A percentile compares a stretch with the other conserved stretches of the same genome.
phyloP scores from a whole-genome alignment of 2,888 invertebrate genomes.

The Macrophya annulata region DNA sequence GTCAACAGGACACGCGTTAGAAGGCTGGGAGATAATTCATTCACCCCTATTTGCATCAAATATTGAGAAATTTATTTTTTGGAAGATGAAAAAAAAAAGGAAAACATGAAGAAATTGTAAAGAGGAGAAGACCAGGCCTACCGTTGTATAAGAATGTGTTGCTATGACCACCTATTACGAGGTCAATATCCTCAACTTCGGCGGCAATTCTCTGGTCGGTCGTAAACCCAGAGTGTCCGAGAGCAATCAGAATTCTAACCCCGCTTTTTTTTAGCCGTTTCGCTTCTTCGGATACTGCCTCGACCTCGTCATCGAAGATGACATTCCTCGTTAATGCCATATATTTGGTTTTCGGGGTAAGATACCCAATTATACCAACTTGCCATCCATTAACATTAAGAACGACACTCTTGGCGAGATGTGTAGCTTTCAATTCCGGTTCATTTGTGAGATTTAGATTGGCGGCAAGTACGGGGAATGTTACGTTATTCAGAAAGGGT shows the following conservation, averaged over 20 bases:
- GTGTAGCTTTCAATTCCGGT: conserved; percentile 82
- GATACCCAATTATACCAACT: conserved; percentile 93
- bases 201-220: conserved; percentile 89
- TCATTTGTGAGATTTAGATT: conserved; percentile 88
- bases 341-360: conserved; percentile 89
- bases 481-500: conserved; percentile 87
- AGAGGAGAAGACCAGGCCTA: conserved; percentile 40
- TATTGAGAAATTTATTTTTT: background rate
- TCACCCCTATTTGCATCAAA: background rate
- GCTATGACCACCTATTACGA: conserved; percentile 95
- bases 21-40: background rate
- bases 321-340: conserved; percentile 80
- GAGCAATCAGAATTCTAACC: conserved; percentile 90
- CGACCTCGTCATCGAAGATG: conserved; percentile 85
- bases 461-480: conserved; percentile 88
- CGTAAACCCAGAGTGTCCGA: conserved; percentile 93
- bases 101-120: background rate
- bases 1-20: background rate
- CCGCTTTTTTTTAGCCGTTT: conserved; percentile 84
- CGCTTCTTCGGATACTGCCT: conserved; percentile 85
- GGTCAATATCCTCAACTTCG: conserved; percentile 89
- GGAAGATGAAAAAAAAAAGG: background rate
- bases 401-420: conserved; percentile 85
- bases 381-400: conserved; percentile 84
- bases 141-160: conserved; percentile 95